Evolutionary conservation across 2,797 vertebrate genomes (phyloP), one percentile per base, ranked within the genome.

Genomic region (Pangasius sanitwongsei): DNA sequence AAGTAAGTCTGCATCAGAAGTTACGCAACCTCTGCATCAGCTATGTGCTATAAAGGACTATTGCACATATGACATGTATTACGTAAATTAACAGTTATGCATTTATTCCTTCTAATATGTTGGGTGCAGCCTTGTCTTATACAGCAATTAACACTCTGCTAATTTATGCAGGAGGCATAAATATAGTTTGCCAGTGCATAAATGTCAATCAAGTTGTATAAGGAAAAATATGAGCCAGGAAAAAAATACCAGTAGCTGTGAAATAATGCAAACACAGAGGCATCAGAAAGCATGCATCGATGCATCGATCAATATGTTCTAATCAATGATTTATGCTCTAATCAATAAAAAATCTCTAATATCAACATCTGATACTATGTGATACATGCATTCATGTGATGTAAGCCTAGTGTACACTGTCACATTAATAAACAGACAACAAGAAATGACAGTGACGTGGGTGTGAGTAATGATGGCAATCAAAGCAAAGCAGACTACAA

Each of bases 251-350:
- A 28, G 44, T 50, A 2, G 4, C 15, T 80, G n/a, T 80, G 50
- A 55, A 80, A 80, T 57, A 55, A 53, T 55, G n/a, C n/a, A 53
- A 78, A 80, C 50, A 82, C 80, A 41, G 55, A 41, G 34, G 34
- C 34, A 80, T 80, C 34, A 55, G n/a, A 80, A 80, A 31, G 50
- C 48, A 48, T 48, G 48, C 7, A 48, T 48, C 48, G 80, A 41
- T 11, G 4, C 2, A 78, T 48, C 50, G 34, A 20, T 37, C 34
- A 7, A 41, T 82, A n/a, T 53, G 48, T 53, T 53, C 6, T 16
- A 53, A 77, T 77, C 2, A 13, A 34, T 80, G 7, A 50, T 4
- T 12, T 81, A 57, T 34, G 53, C 53, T 81, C 8, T 81, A 20
- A 81, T 34, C 4, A 12, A 59, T 37, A 55, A 55, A 80, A 20